Evolutionary conservation across 1,140 invertebrate genomes (phyloP), one percentile per base, ranked within the genome.

Genomic region (Asobara japonica): DNA sequence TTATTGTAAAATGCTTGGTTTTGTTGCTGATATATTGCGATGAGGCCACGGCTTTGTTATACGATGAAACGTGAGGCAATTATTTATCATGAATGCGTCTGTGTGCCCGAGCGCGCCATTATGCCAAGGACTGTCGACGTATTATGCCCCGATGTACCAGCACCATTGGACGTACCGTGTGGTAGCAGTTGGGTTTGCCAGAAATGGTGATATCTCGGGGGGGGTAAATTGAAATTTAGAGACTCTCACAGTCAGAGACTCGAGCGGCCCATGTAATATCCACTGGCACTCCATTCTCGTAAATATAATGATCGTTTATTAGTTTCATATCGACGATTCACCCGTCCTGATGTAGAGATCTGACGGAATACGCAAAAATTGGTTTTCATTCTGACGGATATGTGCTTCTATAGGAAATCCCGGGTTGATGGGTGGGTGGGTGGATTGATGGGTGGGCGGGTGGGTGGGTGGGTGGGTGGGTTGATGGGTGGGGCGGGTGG

Each of bases 161-260:
- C n/a, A 60, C 64, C 10, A 22, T 13, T 36, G 68, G 36, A 51
- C 29, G 29, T 62, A 61, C 29, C n/a, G 70, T 56, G 68, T 65
- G 75, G 61, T 36, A 62, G 69, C 45, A 29, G 51, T 56, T 56
- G 51, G 51, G 20, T 56, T 20, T 56, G 51, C 51, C 51, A 56
- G 18, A 56, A 56, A 56, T 56, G 20, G 22, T 36, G 31, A 36
- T 36, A 36, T 36, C 31, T 36, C 11, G 31, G 11, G 31, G 31
- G 22, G 22, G 51, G 18, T 25, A 18, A 56, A 56, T 56, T 56
- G 51, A 56, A 56, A 56, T 56, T 56, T 56, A 56, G 51, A 56
- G 51, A 56, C 51, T 56, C 51, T 6, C 31, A 56, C 51, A 13
- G 10, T 56, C 18, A 25, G 1, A 3, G 51, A 11, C 3, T 2